phyloP scores from a whole-genome alignment of 2,888 invertebrate genomes.

The Cyclophora punctaria region DNA sequence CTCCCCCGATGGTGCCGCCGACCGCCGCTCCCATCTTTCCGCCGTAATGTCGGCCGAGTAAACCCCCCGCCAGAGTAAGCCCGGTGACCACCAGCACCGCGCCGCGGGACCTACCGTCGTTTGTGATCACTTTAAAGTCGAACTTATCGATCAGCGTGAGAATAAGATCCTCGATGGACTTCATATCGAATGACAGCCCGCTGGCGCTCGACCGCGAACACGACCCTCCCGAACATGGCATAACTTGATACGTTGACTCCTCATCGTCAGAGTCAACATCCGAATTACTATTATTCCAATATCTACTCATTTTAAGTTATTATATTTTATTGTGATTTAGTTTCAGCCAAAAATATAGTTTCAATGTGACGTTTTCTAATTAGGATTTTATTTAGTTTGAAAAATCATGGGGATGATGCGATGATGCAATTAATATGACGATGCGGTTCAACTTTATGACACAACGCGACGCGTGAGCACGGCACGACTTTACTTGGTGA shows the following conservation, averaged over 20 bases:
- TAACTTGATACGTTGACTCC: conserved; percentile 4
- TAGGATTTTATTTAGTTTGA: too few relatives aligned
- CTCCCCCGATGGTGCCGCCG: conserved; percentile 59
- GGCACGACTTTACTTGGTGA: too few relatives aligned
- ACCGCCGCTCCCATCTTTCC: conserved; percentile 56
- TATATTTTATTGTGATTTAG: too few relatives aligned
- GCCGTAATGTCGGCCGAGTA: conserved; percentile 58
- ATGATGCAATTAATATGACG: too few relatives aligned
- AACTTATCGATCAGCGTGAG: conserved; percentile 50
- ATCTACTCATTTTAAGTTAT: too few relatives aligned
- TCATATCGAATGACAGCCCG: conserved; percentile 45
- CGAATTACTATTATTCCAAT: conserved; percentile 8
- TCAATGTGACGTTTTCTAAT: too few relatives aligned
- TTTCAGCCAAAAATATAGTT: too few relatives aligned
- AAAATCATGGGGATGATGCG: too few relatives aligned
- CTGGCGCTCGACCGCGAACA: conserved; percentile 18
- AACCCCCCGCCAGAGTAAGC: conserved; percentile 48
- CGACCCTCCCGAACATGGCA: too few relatives aligned
- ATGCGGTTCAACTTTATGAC: too few relatives aligned
- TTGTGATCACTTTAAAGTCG: conserved; percentile 51
- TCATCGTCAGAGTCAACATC: conserved; percentile 39
- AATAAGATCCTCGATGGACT: conserved; percentile 49
- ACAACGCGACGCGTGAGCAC: too few relatives aligned
- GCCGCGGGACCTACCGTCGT: conserved; percentile 31
- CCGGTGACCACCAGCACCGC: conserved; percentile 53